Percentiles rank a stretch among this genome's conserved stretches.
phyloP scores from a whole-genome alignment of 1,140 invertebrate species.

The Bicyclus anynana region DNA sequence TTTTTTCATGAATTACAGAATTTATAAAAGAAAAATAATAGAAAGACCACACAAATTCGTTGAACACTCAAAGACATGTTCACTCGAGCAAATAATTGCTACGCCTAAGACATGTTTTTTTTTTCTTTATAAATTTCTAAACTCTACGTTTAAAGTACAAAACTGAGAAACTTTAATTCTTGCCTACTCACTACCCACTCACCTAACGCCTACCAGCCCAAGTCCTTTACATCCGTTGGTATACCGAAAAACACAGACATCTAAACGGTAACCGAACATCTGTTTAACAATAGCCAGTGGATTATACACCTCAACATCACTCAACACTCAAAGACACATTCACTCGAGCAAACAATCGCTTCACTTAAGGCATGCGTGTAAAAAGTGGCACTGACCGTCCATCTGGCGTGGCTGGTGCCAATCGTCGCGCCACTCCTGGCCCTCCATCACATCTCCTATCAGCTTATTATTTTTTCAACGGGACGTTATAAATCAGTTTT shows the following conservation, averaged over 20 bases:
- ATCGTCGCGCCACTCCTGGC: constrained; percentile 68
- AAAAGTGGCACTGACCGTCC: constrained; percentile 56
- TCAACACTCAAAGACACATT: constrained; percentile 3
- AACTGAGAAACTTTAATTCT: too few species aligned
- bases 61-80: constrained; percentile 2
- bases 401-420: constrained; percentile 65
- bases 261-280: too few species aligned
- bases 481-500: constrained; percentile 71
- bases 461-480: constrained; percentile 71
- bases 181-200: too few species aligned
- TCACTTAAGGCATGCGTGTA: constrained; percentile 12
- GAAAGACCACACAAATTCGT: too few species aligned
- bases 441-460: constrained; percentile 65
- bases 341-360: constrained; percentile 8
- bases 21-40: too few species aligned
- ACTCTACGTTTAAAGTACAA: too few species aligned
- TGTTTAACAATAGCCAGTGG: not conserved
- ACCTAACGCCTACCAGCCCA: too few species aligned
- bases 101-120: constrained; percentile 13
- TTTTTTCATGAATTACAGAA: too few species aligned
- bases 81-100: constrained; percentile 7
- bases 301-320: not conserved
- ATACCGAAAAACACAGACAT: too few species aligned
- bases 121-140: too few species aligned
- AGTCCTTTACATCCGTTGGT: too few species aligned